These are phyloP conservation scores for Heloderma charlesbogerti DNA, from an alignment of 2,113 vertebrate species.

Conservation along the genomic window DNA sequence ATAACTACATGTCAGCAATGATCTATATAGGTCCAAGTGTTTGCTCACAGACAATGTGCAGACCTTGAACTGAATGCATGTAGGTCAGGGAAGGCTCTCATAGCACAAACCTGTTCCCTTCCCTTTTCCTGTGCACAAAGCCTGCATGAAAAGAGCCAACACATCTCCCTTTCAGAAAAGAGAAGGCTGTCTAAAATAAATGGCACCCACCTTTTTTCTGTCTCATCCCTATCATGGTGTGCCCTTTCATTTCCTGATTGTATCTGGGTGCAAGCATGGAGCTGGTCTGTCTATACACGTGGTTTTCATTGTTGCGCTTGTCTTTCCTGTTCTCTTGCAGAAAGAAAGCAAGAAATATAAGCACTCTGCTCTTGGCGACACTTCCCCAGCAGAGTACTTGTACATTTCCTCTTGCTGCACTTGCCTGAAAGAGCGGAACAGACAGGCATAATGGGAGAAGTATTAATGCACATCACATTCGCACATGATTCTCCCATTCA, in stretches of 20 bases:
- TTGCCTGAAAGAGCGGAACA: neutral
- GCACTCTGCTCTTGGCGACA: neutral
- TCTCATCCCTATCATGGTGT: neutral
- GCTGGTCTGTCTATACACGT: neutral
- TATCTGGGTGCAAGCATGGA: neutral
- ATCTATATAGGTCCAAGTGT: neutral
- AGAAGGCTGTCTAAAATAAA: neutral
- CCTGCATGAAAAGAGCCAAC: neutral
- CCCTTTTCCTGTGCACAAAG: neutral
- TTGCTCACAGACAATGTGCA: neutral
- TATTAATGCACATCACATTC: neutral
- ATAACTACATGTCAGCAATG: no score
- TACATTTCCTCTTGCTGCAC: neutral
- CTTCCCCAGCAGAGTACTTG: accelerated
- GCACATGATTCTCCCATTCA: neutral
- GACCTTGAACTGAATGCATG: neutral
- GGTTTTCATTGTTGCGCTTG: neutral
- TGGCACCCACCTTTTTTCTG: neutral
- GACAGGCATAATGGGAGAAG: neutral
- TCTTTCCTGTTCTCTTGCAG: neutral
- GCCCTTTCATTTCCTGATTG: neutral
- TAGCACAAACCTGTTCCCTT: neutral
- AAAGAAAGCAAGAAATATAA: neutral
- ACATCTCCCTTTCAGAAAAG: neutral
- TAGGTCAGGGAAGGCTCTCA: neutral